Conservation (phyloP, 2,888 invertebrate species). For the Pandemis cinnamomeana region DNA sequence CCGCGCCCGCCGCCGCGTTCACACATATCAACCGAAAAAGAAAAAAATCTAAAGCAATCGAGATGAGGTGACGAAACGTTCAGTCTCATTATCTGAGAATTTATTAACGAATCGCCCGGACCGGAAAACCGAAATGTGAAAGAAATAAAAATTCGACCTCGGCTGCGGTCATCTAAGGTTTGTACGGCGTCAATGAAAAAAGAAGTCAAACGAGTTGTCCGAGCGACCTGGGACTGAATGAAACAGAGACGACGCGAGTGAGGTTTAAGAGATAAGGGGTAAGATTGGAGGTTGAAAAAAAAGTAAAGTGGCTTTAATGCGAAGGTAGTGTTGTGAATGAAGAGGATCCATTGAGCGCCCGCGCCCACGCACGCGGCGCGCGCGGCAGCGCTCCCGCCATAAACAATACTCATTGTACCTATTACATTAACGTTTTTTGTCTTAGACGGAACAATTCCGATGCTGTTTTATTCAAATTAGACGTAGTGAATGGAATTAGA, state of each 20-base stretch:
- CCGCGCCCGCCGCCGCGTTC: constrained; percentile 77
- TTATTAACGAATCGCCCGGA: constrained; percentile 84
- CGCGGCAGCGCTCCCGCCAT: constrained; percentile 53
- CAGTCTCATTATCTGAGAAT: constrained; percentile 85
- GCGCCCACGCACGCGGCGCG: constrained; percentile 74
- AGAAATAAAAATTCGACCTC: constrained; percentile 85
- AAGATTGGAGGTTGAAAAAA: constrained; percentile 78
- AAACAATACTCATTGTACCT: constrained; percentile 67
- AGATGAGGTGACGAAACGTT: constrained; percentile 85
- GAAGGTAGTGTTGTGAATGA: constrained; percentile 82
- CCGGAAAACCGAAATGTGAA: constrained; percentile 84
- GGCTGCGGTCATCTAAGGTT: constrained; percentile 82
- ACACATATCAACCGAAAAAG: constrained; percentile 79
- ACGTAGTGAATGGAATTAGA: constrained; percentile 56
- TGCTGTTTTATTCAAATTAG: constrained; percentile 69
- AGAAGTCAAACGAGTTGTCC: constrained; percentile 81
- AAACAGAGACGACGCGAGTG: constrained; percentile 77
- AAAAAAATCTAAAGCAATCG: constrained; percentile 79
- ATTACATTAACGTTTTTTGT: constrained; percentile 62
- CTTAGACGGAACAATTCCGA: constrained; percentile 57
- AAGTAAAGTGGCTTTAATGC: constrained; percentile 81
- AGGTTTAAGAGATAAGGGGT: constrained; percentile 81
- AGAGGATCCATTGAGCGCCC: constrained; percentile 80
- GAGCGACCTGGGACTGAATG: constrained; percentile 80
- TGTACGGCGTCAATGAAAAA: constrained; percentile 83